Conservation (phyloP, 2,888 invertebrate species). For the Hemicrepidius hirtus region DNA sequence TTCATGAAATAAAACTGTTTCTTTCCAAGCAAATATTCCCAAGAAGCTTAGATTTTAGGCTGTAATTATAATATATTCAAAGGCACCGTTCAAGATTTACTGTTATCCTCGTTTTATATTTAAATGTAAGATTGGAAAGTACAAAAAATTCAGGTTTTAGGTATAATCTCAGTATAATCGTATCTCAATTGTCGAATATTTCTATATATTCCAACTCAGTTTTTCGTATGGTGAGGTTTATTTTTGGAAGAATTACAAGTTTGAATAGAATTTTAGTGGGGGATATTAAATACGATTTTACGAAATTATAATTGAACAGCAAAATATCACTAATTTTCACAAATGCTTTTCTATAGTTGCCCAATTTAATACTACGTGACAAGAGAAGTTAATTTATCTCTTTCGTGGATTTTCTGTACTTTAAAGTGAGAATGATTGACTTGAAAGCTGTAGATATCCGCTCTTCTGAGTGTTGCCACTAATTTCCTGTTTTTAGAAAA, state of each 20-base stretch:
- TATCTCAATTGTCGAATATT: too few relatives aligned
- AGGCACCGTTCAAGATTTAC: background rate
- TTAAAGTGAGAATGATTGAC: slow-evolving; percentile 10
- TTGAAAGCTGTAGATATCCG: background rate
- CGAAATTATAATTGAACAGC: too few relatives aligned
- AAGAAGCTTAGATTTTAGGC: background rate
- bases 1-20: background rate
- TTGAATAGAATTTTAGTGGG: too few relatives aligned
- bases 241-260: too few relatives aligned
- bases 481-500: slow-evolving; percentile 3
- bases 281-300: too few relatives aligned
- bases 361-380: slow-evolving; percentile 3
- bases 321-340: too few relatives aligned
- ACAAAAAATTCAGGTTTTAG: too few relatives aligned
- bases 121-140: too few relatives aligned
- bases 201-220: too few relatives aligned
- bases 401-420: slow-evolving; percentile 1
- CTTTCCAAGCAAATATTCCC: background rate
- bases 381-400: slow-evolving; percentile 12
- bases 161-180: too few relatives aligned
- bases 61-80: background rate
- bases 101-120: too few relatives aligned
- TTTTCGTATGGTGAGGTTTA: too few relatives aligned
- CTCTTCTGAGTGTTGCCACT: background rate
- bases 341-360: background rate